Evolutionary conservation across 2,888 invertebrate species (phyloP).

Genomic region (Cordilura impudica): DNA sequence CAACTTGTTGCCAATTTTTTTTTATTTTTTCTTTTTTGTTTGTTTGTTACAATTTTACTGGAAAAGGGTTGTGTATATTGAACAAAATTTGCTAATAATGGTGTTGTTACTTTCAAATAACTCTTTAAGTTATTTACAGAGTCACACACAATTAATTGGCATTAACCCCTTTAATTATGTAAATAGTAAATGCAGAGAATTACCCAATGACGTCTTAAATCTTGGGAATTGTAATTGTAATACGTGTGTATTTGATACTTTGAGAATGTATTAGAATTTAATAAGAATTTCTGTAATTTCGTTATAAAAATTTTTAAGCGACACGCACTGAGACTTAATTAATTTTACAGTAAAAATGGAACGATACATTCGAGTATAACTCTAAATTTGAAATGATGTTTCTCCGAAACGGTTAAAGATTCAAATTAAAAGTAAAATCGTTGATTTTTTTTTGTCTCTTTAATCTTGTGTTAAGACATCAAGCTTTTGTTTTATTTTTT

Average conservation of each 20-base stretch:
- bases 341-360: too few species aligned
- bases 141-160: slow-evolving; percentile 19
- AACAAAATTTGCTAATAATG: slow-evolving; percentile 51
- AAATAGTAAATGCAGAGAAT: slow-evolving; percentile 2
- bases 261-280: slow-evolving; percentile 28
- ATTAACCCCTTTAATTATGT: slow-evolving; percentile 49
- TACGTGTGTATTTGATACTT: not conserved
- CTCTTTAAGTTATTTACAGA: slow-evolving; percentile 23
- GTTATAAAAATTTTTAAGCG: too few species aligned
- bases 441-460: too few species aligned
- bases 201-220: slow-evolving; percentile 39
- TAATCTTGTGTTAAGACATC: slow-evolving; percentile 53
- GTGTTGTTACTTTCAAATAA: slow-evolving; percentile 45
- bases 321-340: too few species aligned
- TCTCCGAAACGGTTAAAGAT: too few species aligned
- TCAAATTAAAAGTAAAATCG: too few species aligned
- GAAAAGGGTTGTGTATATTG: slow-evolving; percentile 16
- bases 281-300: slow-evolving; percentile 55
- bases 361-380: too few species aligned
- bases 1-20: slow-evolving; percentile 56
- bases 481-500: slow-evolving; percentile 26
- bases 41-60: not conserved
- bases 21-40: not conserved
- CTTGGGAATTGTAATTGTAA: slow-evolving; percentile 38
- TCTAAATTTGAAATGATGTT: too few species aligned